Evolutionary conservation across 2,797 vertebrate genomes (phyloP).

Genomic region (Sebastes jordani): DNA sequence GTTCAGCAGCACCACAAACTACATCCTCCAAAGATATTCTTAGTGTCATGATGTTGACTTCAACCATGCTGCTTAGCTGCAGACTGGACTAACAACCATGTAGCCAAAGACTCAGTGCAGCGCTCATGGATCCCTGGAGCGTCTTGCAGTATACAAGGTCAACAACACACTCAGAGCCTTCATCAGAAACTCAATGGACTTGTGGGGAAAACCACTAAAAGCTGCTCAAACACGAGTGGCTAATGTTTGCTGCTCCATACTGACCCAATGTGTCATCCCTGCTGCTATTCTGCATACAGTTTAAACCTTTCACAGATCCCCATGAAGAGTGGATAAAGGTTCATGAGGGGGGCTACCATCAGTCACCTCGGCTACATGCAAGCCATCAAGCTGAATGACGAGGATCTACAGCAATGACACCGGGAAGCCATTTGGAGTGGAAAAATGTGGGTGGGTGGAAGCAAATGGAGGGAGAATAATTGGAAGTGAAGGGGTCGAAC

Average conservation of each 20-base stretch:
- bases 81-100: neutral
- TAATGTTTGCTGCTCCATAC: neutral
- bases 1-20: neutral
- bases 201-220: conserved; percentile 6
- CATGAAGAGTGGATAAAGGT: conserved; percentile 11
- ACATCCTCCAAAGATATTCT: neutral
- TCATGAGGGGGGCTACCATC: conserved; percentile 31
- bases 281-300: neutral
- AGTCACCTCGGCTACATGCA: conserved; percentile 21
- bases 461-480: conserved; percentile 57
- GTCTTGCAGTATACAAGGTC: conserved; percentile 7
- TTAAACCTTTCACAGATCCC: conserved; percentile 17
- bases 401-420: conserved; percentile 47
- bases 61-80: neutral
- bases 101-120: neutral
- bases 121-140: neutral
- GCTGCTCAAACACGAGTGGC: conserved; percentile 2
- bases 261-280: neutral
- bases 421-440: conserved; percentile 45
- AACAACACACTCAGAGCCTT: neutral
- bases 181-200: neutral
- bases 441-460: conserved; percentile 33
- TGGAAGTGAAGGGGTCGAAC: conserved; percentile 41
- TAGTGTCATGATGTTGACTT: neutral
- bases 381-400: conserved; percentile 44